Percentiles rank a stretch among this genome's conserved stretches.
Conservation (phyloP, 1,140 invertebrate genomes). For the Nixonia krombeini region DNA sequence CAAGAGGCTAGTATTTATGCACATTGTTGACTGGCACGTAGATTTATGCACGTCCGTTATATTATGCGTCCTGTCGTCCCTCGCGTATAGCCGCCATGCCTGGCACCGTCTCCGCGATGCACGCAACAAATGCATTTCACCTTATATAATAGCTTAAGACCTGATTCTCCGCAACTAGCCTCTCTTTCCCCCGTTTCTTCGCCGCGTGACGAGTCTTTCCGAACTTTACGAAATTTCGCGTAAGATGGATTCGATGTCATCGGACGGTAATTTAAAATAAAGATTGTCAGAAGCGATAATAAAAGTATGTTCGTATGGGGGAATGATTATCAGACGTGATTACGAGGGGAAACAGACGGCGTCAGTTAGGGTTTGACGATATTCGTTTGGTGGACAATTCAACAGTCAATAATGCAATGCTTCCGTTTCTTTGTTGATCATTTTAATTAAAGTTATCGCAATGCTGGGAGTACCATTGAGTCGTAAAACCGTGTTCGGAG, state of each 20-base stretch:
- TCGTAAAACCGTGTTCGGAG: conserved; percentile 27
- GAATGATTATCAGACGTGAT: not conserved
- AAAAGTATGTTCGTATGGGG: conserved; percentile 7
- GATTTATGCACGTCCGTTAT: conserved; percentile 71
- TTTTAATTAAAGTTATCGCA: conserved; percentile 24
- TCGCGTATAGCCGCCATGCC: conserved; percentile 62
- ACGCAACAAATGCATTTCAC: conserved; percentile 65
- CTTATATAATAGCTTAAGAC: conserved; percentile 23
- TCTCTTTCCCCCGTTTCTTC: conserved; percentile 12
- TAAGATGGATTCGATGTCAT: conserved; percentile 27
- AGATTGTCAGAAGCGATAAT: conserved; percentile 8
- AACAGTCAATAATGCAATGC: not conserved
- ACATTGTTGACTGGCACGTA: conserved; percentile 71
- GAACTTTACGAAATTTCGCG: conserved; percentile 21
- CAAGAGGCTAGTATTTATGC: conserved; percentile 71
- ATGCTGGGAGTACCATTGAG: conserved; percentile 7
- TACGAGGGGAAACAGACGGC: too few relatives aligned
- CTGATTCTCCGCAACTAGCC: conserved; percentile 20
- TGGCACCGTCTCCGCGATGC: conserved; percentile 60
- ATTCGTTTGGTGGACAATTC: not conserved
- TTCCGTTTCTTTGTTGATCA: conserved; percentile 12
- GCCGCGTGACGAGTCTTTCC: conserved; percentile 22
- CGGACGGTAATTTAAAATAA: conserved; percentile 9
- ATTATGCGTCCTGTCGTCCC: conserved; percentile 69
- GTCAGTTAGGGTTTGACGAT: not conserved